Base-by-base conservation (phyloP, 1,140 invertebrate species). In the Heterodera schachtii region DNA sequence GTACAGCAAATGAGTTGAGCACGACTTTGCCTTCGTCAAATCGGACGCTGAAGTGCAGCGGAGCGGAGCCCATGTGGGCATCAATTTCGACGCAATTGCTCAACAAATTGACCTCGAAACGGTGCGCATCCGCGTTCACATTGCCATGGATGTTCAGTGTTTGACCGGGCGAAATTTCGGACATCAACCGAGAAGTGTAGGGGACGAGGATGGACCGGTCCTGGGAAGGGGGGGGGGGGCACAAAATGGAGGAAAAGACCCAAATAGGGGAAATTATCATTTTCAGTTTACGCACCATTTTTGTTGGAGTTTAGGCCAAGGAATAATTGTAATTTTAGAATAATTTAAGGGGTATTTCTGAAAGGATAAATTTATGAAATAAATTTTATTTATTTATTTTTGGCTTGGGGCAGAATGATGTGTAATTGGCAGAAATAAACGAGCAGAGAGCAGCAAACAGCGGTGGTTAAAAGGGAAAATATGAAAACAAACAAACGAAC, bases 1-100 rank as follows among this genome's bases (percentile, higher is more conserved):
- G 67, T 47, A 75, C 86, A 78, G 60, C 31, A n/a, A 80, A 83
- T 16, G 86, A 87, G 49, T 86, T 86, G 9, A 86, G 43, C 7
- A 86, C 85, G 21, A 86, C 46, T 64, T 87, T 86, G 52, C 70
- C 69, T 21, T 87, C 85, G 60, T 84, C 85, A 46, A 86, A 87
- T 16, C 85, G 84, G 41, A 85, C 80, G 64, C 79, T 85, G 16
- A 81, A 70, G 73, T 86, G 85, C 13, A 86, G 46, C 0, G 85
- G 75, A 6, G 83, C 85, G 57, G 69, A 64, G 8, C 85, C 83
- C n/a, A 83, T 19, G 52, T 83, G 70, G 1, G 76, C 49, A 57
- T 85, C 76, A 31, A 84, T 44, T 64, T 78, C 77, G 13, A n/a
- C 41, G 11, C 75, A 77, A 8, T 77, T 84, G 60, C 47, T 60